Conservation (phyloP, 2,888 invertebrate species). For the Pachliopta kotzebuea region DNA sequence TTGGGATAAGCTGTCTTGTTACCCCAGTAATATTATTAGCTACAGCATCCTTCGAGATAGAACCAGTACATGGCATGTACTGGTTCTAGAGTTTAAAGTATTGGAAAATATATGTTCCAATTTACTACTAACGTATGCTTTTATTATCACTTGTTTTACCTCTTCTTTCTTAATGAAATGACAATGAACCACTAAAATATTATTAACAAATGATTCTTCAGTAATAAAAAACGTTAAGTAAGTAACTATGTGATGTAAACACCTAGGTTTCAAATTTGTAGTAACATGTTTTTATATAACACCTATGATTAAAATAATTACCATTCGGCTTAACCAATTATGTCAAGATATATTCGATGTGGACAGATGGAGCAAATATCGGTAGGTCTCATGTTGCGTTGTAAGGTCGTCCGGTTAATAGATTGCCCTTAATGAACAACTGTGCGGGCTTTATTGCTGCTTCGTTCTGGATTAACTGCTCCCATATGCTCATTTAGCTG, state of each 20-base stretch:
- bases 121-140: too few species aligned
- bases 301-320: too few species aligned
- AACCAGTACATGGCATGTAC: not conserved
- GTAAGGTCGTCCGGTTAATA: conserved; percentile 22
- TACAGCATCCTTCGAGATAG: not conserved
- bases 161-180: too few species aligned
- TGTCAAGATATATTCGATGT: not conserved
- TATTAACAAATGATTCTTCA: too few species aligned
- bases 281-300: too few species aligned
- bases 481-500: conserved; percentile 12
- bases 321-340: not conserved
- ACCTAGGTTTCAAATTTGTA: too few species aligned
- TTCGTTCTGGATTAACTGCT: conserved; percentile 18
- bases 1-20: not conserved
- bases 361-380: not conserved
- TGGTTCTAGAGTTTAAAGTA: too few species aligned
- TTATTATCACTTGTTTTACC: too few species aligned
- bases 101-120: too few species aligned
- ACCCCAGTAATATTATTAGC: not conserved
- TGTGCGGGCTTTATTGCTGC: conserved; percentile 21
- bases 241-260: too few species aligned
- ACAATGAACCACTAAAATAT: too few species aligned
- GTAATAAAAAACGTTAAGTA: too few species aligned
- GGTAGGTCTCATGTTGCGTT: conserved; percentile 2
- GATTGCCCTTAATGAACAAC: conserved; percentile 22